Evolutionary conservation across 2,797 vertebrate genomes (phyloP).

Genomic region (Macroramphosus scolopax): DNA sequence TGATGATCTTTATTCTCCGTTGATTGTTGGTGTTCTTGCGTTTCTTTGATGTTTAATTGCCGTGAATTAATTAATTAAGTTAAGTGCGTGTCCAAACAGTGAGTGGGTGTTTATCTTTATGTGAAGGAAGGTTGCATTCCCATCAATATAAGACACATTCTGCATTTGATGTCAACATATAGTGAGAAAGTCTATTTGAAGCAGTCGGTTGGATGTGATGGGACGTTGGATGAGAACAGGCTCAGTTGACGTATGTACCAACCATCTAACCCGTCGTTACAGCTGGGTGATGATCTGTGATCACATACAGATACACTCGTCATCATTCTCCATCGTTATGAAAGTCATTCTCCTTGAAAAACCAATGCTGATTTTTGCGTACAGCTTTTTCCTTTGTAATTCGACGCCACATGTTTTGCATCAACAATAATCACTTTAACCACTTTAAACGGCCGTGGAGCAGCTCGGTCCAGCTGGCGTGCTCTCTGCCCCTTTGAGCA

Average conservation of each 20-base stretch:
- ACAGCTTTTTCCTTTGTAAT: constrained; percentile 9
- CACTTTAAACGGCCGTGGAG: constrained; percentile 11
- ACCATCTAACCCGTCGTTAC: too few relatives aligned
- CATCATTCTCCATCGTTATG: constrained; percentile 9
- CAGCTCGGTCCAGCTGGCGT: constrained; percentile 40
- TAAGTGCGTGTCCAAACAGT: too few relatives aligned
- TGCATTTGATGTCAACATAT: neutral
- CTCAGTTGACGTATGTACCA: too few relatives aligned
- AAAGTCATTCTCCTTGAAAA: constrained; percentile 1
- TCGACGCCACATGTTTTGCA: constrained; percentile 31
- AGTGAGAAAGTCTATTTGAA: too few relatives aligned
- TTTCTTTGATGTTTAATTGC: constrained; percentile 8
- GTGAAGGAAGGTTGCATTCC: too few relatives aligned
- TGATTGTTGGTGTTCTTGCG: neutral
- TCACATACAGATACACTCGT: too few relatives aligned
- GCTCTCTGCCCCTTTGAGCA: constrained; percentile 25
- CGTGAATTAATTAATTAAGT: too few relatives aligned
- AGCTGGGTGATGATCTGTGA: too few relatives aligned
- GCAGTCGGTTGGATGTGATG: too few relatives aligned
- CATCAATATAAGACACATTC: too few relatives aligned
- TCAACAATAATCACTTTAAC: constrained; percentile 16
- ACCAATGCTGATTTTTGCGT: constrained; percentile 5
- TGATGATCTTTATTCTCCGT: neutral
- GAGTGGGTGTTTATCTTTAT: too few relatives aligned
- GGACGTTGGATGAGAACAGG: too few relatives aligned